Conservation (phyloP, 2,797 vertebrate species). For the Pseudomugil gertrudae region DNA sequence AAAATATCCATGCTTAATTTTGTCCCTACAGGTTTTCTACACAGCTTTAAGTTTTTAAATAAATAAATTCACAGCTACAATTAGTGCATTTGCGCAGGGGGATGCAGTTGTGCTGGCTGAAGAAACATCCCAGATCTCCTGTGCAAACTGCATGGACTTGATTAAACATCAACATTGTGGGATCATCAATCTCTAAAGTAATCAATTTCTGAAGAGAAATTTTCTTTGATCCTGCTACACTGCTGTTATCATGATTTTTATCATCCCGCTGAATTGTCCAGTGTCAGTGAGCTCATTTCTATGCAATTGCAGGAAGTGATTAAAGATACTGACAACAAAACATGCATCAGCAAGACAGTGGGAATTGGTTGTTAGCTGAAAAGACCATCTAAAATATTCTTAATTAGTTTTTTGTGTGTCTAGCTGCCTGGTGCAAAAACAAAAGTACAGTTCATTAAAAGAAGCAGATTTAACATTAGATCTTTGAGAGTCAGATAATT, state of each 20-base stretch:
- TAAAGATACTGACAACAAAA: constrained; percentile 1
- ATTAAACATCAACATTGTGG: constrained; percentile 19
- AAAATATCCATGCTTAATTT: no score
- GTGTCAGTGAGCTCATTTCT: constrained; percentile 38
- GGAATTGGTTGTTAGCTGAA: constrained; percentile 10
- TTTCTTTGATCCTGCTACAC: not conserved
- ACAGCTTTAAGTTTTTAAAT: constrained; percentile 6
- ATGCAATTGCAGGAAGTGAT: constrained; percentile 4
- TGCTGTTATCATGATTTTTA: not conserved
- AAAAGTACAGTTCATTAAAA: not conserved
- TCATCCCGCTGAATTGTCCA: constrained; percentile 22
- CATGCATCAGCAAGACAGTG: constrained; percentile 11
- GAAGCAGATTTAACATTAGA: not conserved
- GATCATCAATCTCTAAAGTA: constrained; percentile 40
- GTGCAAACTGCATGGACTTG: constrained; percentile 21
- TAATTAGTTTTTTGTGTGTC: constrained; percentile 3
- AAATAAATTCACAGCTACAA: constrained; percentile 5
- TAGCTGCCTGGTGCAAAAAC: not conserved
- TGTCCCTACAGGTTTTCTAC: no score
- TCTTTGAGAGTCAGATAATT: constrained; percentile 15
- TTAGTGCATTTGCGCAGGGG: constrained; percentile 12
- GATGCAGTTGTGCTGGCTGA: constrained; percentile 17
- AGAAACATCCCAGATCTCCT: constrained; percentile 21
- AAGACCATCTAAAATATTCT: not conserved
- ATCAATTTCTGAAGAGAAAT: constrained; percentile 7